Conservation (phyloP, 2,888 invertebrate genomes). For the Balanococcus diminutus region DNA sequence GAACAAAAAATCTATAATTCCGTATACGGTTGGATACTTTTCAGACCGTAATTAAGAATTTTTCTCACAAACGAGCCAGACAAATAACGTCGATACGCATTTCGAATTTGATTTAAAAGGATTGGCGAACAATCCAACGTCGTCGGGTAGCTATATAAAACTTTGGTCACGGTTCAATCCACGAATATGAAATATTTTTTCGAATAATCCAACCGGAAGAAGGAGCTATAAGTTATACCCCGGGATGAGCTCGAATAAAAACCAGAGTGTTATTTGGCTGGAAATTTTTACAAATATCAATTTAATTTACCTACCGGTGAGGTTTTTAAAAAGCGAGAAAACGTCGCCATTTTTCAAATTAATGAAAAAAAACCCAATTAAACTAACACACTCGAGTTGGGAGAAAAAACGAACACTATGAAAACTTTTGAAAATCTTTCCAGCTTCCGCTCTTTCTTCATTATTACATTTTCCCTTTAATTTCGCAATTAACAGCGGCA, state of each 20-base stretch:
- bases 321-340: neutral
- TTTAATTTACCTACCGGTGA: neutral
- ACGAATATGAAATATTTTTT: neutral
- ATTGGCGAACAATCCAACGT: neutral
- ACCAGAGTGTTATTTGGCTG: neutral
- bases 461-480: neutral
- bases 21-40: neutral
- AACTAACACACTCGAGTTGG: neutral
- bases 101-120: neutral
- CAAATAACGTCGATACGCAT: neutral
- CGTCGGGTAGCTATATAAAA: neutral
- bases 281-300: neutral
- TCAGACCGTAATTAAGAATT: neutral
- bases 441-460: neutral
- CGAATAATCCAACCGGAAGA: neutral
- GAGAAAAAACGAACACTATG: neutral
- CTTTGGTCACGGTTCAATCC: neutral
- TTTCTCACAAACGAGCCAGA: neutral
- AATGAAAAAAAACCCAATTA: neutral
- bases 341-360: neutral
- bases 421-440: slow-evolving; percentile 6
- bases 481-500: neutral
- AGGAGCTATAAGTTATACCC: neutral
- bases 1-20: neutral
- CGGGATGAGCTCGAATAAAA: neutral